phyloP scores from a whole-genome alignment of 1,140 invertebrate genomes.

The Sarcophaga peregrina region DNA sequence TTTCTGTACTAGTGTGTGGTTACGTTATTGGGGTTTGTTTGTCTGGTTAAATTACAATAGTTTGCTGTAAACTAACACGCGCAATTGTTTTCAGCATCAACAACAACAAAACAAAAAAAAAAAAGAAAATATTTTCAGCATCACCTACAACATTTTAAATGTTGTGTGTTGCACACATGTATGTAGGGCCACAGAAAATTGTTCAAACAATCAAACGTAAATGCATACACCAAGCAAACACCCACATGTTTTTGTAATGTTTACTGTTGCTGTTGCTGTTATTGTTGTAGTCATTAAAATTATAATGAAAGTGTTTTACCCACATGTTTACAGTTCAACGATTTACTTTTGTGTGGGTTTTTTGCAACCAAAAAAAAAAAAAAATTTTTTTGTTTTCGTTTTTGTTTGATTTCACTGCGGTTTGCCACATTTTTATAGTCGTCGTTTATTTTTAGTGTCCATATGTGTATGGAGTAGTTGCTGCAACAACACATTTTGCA shows the following conservation, averaged over 20 bases:
- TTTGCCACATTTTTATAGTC: conserved; percentile 38
- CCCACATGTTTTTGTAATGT: neutral
- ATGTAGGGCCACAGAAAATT: neutral
- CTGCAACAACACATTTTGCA: conserved; percentile 8
- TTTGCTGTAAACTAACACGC: conserved; percentile 6
- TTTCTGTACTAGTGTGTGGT: neutral
- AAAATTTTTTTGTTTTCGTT: no score
- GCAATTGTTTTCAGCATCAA: neutral
- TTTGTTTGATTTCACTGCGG: neutral
- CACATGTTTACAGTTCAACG: conserved; percentile 45
- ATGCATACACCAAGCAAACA: no score
- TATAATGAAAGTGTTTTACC: conserved; percentile 45
- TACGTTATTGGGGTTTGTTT: neutral
- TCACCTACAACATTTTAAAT: neutral
- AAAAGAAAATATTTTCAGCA: neutral
- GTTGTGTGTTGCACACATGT: neutral
- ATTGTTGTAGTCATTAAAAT: conserved; percentile 41
- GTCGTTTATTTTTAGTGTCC: conserved; percentile 31
- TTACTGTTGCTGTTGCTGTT: conserved; percentile 20
- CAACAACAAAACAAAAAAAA: no score
- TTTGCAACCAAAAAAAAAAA: neutral
- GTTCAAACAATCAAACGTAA: neutral
- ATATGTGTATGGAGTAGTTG: neutral
- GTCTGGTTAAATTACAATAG: conserved; percentile 24
- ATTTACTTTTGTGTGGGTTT: conserved; percentile 42